These are phyloP conservation scores for Agrochola lychnidis DNA, from an alignment of 2,888 invertebrate genomes.

Conservation along the genomic window DNA sequence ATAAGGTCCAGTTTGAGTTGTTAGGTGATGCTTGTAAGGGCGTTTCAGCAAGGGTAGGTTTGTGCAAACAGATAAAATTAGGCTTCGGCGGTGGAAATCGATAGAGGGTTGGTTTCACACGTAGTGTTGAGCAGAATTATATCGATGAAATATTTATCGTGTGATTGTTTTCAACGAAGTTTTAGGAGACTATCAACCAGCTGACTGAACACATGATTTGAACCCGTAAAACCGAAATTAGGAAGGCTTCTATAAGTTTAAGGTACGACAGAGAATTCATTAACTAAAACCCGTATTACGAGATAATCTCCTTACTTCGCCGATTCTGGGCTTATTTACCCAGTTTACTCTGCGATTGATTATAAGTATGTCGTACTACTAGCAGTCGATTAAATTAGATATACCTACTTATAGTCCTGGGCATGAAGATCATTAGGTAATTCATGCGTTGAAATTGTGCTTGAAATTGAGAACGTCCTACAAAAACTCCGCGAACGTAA, in stretches of 20 bases:
- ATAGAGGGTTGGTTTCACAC: constrained; percentile 79
- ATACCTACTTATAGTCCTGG: too few relatives aligned
- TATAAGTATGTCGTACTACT: not conserved
- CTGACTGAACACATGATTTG: not conserved
- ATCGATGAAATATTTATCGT: constrained; percentile 23
- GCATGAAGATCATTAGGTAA: not conserved
- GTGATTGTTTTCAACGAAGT: not conserved
- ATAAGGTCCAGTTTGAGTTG: constrained; percentile 35
- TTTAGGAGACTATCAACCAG: not conserved
- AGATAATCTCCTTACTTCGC: not conserved
- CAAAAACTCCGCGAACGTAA: not conserved
- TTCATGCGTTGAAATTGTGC: not conserved
- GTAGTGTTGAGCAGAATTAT: constrained; percentile 70
- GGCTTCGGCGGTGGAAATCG: constrained; percentile 83
- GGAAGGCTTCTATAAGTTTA: not conserved
- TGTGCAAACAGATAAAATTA: constrained; percentile 83
- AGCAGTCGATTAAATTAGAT: not conserved
- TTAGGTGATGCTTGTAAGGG: not conserved
- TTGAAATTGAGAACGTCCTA: not conserved
- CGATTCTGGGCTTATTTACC: not conserved
- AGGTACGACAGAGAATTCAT: not conserved
- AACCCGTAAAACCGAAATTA: not conserved
- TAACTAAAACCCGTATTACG: not conserved
- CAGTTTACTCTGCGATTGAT: not conserved
- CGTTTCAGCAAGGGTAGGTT: constrained; percentile 36